Evolutionary conservation across 2,113 vertebrate species (phyloP).

Genomic region (Macroglossus sobrinus): DNA sequence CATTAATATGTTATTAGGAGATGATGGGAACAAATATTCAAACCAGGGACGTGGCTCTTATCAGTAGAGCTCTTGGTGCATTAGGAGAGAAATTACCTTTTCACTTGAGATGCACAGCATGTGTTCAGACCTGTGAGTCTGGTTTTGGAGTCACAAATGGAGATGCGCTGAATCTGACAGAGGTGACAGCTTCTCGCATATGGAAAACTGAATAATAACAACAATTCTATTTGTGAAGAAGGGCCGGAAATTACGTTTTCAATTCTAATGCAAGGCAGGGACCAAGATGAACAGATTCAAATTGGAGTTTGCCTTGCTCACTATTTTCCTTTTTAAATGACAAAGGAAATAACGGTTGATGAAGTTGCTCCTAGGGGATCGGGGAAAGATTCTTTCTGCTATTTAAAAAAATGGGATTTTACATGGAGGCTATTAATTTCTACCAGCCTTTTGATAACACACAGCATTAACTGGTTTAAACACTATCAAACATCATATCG

Average conservation of each 20-base stretch:
- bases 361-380: conserved; percentile 57
- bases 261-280: conserved; percentile 74
- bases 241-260: conserved; percentile 78
- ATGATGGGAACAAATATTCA: conserved; percentile 70
- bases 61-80: conserved; percentile 51
- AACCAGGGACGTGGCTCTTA: conserved; percentile 61
- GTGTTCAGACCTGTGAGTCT: conserved; percentile 68
- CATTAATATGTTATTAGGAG: conserved; percentile 75
- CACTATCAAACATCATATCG: conserved; percentile 45
- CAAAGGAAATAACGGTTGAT: conserved; percentile 59
- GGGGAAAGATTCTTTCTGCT: conserved; percentile 56
- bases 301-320: conserved; percentile 65
- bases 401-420: conserved; percentile 51
- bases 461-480: conserved; percentile 55
- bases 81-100: conserved; percentile 77
- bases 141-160: conserved; percentile 71
- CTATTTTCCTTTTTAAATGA: conserved; percentile 41
- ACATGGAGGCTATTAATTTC: conserved; percentile 59
- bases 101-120: conserved; percentile 66
- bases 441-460: conserved; percentile 64
- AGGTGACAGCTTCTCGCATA: conserved; percentile 81
- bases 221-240: conserved; percentile 78
- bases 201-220: conserved; percentile 82
- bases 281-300: conserved; percentile 74
- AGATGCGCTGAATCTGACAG: conserved; percentile 69